Percentiles rank a stretch among this genome's conserved stretches.
Conservation (phyloP, 2,113 vertebrate genomes). For the Ammodramus savannarum region DNA sequence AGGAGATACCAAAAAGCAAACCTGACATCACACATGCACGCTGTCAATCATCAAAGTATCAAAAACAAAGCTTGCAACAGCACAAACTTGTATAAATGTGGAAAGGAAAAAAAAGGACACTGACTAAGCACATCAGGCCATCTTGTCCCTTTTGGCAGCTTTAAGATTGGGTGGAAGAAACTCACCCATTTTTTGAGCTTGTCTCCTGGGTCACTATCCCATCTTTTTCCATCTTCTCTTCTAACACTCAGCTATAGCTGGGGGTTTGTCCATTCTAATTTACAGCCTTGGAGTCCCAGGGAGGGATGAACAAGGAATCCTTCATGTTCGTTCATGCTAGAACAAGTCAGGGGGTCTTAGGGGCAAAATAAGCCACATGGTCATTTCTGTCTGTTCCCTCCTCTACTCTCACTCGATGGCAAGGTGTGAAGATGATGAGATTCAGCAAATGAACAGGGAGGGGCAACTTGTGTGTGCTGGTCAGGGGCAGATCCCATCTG, state of each 20-base stretch:
- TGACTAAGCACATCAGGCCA: background rate
- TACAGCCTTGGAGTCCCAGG: background rate
- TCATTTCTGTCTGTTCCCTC: background rate
- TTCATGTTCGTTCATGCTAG: background rate
- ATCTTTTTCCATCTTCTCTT: background rate
- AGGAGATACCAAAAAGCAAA: slow-evolving; percentile 36
- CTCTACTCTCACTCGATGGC: background rate
- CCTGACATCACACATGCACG: slow-evolving; percentile 46
- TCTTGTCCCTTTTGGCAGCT: background rate
- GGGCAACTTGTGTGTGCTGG: background rate
- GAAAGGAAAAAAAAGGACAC: background rate
- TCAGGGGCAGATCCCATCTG: background rate
- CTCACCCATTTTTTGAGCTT: background rate
- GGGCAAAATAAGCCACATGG: background rate
- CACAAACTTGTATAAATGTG: slow-evolving; percentile 12
- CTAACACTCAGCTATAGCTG: background rate
- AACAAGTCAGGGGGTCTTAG: background rate
- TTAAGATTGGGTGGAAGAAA: background rate
- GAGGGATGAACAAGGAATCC: background rate
- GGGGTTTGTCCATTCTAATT: background rate
- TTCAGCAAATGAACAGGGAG: background rate
- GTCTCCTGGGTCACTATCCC: background rate
- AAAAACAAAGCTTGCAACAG: slow-evolving; percentile 56
- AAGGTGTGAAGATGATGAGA: background rate
- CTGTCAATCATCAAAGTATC: slow-evolving; percentile 43